Conservation (phyloP, 1,140 invertebrate genomes). For the Antheraea pernyi region DNA sequence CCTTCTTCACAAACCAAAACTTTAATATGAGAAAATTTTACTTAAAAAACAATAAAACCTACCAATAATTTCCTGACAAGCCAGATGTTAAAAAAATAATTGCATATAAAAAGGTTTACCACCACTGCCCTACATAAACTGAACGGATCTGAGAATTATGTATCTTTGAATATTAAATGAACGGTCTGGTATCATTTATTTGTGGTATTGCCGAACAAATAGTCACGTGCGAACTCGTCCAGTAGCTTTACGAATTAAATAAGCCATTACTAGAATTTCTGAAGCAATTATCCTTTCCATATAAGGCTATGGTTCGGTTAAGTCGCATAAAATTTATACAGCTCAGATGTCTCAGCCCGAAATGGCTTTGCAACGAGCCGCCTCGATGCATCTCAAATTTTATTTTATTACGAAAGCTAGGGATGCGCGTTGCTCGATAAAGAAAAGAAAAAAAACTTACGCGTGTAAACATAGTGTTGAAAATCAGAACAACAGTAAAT, state of each 20-base stretch:
- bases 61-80: too few species aligned
- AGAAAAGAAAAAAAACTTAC: not conserved
- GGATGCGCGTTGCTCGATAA: not conserved
- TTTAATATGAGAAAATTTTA: too few species aligned
- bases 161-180: not conserved
- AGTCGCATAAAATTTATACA: constrained; percentile 47
- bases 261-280: constrained; percentile 62
- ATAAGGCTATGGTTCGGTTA: constrained; percentile 41
- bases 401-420: constrained; percentile 7
- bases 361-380: constrained; percentile 38
- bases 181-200: not conserved
- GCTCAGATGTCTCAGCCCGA: constrained; percentile 31
- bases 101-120: too few species aligned
- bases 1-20: too few species aligned
- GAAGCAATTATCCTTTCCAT: constrained; percentile 52
- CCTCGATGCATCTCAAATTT: constrained; percentile 5
- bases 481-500: not conserved
- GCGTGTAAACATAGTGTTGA: not conserved
- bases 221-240: constrained; percentile 30
- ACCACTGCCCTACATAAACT: too few species aligned
- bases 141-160: too few species aligned
- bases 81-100: too few species aligned
- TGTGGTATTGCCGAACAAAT: not conserved
- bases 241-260: constrained; percentile 39
- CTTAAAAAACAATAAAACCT: too few species aligned